phyloP scores from a whole-genome alignment of 2,888 invertebrate genomes.

The Chrysolina haemoptera region DNA sequence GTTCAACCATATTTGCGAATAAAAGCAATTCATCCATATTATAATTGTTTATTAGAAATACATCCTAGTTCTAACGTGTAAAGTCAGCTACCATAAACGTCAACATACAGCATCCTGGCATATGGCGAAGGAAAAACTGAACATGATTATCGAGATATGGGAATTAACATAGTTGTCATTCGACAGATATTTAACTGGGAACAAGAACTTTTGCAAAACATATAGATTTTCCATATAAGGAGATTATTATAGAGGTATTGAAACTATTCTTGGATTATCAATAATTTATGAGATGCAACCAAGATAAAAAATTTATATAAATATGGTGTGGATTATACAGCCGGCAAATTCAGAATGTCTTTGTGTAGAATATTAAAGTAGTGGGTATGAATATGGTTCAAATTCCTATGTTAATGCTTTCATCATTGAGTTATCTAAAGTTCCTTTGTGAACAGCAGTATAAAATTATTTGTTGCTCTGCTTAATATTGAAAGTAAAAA shows the following conservation, averaged over 20 bases:
- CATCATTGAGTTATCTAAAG: too few relatives aligned
- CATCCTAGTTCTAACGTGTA: too few relatives aligned
- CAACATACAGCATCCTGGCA: conserved; percentile 33
- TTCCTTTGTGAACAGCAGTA: too few relatives aligned
- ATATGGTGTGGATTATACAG: background rate
- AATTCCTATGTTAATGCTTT: too few relatives aligned
- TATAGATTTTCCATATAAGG: conserved; percentile 37
- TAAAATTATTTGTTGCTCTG: too few relatives aligned
- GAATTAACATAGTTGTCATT: conserved; percentile 43
- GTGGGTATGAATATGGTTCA: too few relatives aligned
- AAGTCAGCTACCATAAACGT: conserved; percentile 32
- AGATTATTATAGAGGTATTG: conserved; percentile 41
- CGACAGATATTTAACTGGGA: conserved; percentile 40
- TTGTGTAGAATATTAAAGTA: too few relatives aligned
- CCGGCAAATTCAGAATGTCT: too few relatives aligned
- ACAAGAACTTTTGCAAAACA: conserved; percentile 42
- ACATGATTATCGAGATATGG: conserved; percentile 40
- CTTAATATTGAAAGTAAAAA: too few relatives aligned
- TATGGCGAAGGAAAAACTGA: conserved; percentile 32
- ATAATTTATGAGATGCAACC: conserved; percentile 34
- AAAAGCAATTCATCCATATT: too few relatives aligned
- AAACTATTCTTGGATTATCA: conserved; percentile 34
- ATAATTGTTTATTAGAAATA: too few relatives aligned
- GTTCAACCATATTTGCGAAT: too few relatives aligned
- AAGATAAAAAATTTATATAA: conserved; percentile 3